Percentiles rank a stretch among this genome's conserved stretches.
Conservation (phyloP, 2,888 invertebrate species). For the Xestia rhomboidea region DNA sequence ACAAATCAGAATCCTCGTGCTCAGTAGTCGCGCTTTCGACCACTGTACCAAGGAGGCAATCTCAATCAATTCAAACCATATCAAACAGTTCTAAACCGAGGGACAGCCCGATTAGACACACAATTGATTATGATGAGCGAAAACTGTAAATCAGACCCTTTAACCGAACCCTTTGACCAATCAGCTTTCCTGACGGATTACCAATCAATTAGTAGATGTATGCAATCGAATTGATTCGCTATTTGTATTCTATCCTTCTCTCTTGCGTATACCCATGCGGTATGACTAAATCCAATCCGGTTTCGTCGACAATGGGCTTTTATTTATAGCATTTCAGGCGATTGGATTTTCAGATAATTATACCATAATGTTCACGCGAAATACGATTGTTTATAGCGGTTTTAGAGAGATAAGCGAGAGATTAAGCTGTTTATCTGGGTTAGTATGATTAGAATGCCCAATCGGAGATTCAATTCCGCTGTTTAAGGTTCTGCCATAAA, state of each 20-base stretch:
- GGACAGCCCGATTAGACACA: background rate
- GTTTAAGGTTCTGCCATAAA: constrained; percentile 53
- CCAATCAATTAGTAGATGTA: constrained; percentile 77
- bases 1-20: no score
- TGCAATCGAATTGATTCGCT: constrained; percentile 72
- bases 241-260: constrained; percentile 67
- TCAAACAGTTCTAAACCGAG: background rate
- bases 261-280: constrained; percentile 51
- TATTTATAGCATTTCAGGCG: constrained; percentile 75
- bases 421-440: constrained; percentile 66
- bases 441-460: constrained; percentile 63
- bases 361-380: constrained; percentile 68
- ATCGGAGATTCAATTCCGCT: constrained; percentile 62
- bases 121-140: constrained; percentile 30
- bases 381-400: constrained; percentile 71
- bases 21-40: no score
- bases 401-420: constrained; percentile 66
- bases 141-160: constrained; percentile 32
- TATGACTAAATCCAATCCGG: constrained; percentile 67
- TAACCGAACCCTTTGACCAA: constrained; percentile 60
- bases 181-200: constrained; percentile 73
- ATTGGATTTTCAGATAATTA: constrained; percentile 73
- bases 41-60: no score
- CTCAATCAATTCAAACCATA: background rate
- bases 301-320: constrained; percentile 68